A percentile compares a stretch with the other conserved stretches of the same genome.
phyloP scores from a whole-genome alignment of 2,888 invertebrate species.

The Eupithecia dodoneata region DNA sequence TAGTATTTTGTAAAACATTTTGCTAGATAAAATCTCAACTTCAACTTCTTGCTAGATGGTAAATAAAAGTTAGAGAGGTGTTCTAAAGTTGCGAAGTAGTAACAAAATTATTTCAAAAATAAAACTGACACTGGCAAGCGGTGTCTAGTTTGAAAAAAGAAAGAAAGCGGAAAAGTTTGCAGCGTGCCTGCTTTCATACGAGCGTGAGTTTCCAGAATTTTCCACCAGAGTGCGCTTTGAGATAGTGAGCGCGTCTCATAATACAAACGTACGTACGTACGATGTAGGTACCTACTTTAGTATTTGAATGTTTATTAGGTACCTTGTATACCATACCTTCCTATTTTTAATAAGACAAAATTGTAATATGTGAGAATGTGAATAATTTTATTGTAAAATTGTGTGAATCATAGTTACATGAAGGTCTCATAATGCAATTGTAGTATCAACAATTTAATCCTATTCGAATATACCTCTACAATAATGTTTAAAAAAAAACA shows the following conservation, averaged over 20 bases:
- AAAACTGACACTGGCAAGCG: slow-evolving; percentile 31
- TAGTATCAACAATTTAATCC: too few species aligned
- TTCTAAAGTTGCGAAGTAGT: slow-evolving; percentile 4
- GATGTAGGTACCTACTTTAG: neutral
- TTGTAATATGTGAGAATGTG: too few species aligned
- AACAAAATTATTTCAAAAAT: slow-evolving; percentile 24
- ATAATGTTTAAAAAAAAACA: too few species aligned
- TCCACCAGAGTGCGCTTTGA: slow-evolving; percentile 66
- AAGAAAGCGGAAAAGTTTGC: slow-evolving; percentile 59
- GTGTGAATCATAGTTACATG: too few species aligned
- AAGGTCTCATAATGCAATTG: too few species aligned
- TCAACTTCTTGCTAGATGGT: too few species aligned
- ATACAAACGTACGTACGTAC: slow-evolving; percentile 19
- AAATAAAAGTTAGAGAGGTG: neutral
- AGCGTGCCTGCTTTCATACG: slow-evolving; percentile 55
- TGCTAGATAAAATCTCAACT: neutral
- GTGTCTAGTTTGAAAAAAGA: slow-evolving; percentile 41
- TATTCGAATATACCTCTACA: too few species aligned
- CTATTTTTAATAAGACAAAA: too few species aligned
- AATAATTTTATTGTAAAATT: too few species aligned
- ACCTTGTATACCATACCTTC: too few species aligned
- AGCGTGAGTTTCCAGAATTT: slow-evolving; percentile 72
- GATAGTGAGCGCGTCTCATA: slow-evolving; percentile 52
- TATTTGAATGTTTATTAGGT: slow-evolving; percentile 2
- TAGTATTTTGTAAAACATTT: neutral